phyloP scores from a whole-genome alignment of 2,797 vertebrate species.

The Limnodromus scolopaceus region DNA sequence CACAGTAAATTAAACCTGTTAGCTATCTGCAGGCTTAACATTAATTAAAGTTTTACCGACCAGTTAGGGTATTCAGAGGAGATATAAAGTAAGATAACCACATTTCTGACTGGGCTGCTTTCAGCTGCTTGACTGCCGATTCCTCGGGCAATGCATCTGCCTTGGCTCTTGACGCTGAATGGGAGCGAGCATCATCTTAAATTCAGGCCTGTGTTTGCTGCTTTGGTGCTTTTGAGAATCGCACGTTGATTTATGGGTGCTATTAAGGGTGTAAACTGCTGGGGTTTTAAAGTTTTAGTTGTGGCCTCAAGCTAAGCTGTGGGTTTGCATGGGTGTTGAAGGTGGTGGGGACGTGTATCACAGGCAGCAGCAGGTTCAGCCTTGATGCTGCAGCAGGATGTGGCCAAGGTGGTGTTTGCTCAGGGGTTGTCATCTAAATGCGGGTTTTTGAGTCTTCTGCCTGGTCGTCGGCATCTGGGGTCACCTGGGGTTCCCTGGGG shows the following conservation, averaged over 20 bases:
- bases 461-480: background rate
- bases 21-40: constrained; percentile 26
- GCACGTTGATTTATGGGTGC: accelerated
- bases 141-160: background rate
- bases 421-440: background rate
- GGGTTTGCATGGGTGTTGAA: background rate
- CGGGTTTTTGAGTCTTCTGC: background rate
- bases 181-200: accelerated
- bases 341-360: background rate
- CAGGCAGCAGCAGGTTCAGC: background rate
- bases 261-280: background rate
- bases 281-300: background rate
- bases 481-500: background rate
- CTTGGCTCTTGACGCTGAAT: background rate
- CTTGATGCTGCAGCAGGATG: background rate
- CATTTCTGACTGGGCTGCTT: background rate
- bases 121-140: background rate
- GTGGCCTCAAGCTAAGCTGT: background rate
- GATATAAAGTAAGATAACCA: constrained; percentile 3
- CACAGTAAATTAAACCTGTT: constrained; percentile 51
- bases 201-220: background rate
- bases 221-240: background rate
- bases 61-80: background rate
- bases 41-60: constrained; percentile 48
- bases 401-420: background rate